Base-by-base conservation (phyloP, 2,888 invertebrate genomes). In the Pyralis farinalis region DNA sequence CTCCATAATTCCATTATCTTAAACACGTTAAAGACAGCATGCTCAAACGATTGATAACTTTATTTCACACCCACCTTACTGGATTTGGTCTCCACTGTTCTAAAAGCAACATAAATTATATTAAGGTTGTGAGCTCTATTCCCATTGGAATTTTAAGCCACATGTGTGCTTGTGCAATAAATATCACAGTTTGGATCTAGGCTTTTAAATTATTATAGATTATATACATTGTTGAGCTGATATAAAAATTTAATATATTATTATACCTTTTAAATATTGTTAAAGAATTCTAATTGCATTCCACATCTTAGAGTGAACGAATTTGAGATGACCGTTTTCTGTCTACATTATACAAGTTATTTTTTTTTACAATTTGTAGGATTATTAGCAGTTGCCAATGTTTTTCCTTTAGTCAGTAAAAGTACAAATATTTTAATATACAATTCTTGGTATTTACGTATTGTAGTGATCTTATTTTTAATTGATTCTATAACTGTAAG, bases 351-450 rank as follows among this genome's bases (percentile, higher is more conserved):
- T 88, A 87, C 84, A 83, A 84, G 76, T 81, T 79, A 75, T 82
- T 86, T 85, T 82, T 63, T 87, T 88, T 88, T 87, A 86, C 83
- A 82, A 81, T 79, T n/a, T 74, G 76, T 88, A 88, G 83, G 83
- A 80, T 87, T 87, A 87, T 87, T 87, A 88, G 87, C 86, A 81
- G 86, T 85, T 86, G 87, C 88, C 87, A 87, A 88, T 86, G 85
- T 87, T 86, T 86, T 91, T 92, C 91, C 91, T 92, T 93, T 93
- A 94, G 93, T 93, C 93, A 93, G 93, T 93, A 93, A 91, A 93
- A 94, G 93, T 93, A 94, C 93, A 94, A 93, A 93, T 93, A 93
- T 93, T 93, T 92, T 86, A 91, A 90, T 90, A 91, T 89, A 89
- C 85, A 86, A 88, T 78, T 85, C 88, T 87, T 86, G 88, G 87